Evolutionary conservation across 1,140 invertebrate species (phyloP).

Genomic region (Monomorium pharaonis): DNA sequence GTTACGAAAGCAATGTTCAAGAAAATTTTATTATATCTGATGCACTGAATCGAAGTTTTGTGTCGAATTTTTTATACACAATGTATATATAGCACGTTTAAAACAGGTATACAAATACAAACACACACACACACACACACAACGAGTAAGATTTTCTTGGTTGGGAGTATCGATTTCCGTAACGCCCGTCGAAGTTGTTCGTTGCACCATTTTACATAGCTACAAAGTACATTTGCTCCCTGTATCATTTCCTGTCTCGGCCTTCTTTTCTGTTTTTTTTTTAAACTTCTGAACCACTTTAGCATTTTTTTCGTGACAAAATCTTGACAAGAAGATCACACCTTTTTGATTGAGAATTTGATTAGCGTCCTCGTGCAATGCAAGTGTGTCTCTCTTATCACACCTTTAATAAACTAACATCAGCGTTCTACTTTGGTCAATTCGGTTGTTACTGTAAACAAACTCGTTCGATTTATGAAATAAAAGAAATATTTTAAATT

Average conservation of each 20-base stretch:
- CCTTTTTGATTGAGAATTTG: slow-evolving; percentile 21
- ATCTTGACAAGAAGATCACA: not conserved
- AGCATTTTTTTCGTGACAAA: not conserved
- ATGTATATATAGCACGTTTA: not conserved
- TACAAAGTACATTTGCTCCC: not conserved
- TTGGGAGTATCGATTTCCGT: slow-evolving; percentile 31
- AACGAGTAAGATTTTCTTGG: slow-evolving; percentile 14
- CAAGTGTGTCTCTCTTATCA: not conserved
- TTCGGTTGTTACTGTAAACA: not conserved
- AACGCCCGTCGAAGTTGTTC: slow-evolving; percentile 9
- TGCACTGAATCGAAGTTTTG: slow-evolving; percentile 14
- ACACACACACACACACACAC: not conserved
- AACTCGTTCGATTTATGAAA: slow-evolving; percentile 7
- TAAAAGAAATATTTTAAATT: not conserved
- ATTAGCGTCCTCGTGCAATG: not conserved
- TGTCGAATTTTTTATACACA: slow-evolving; percentile 45
- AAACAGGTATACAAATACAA: not conserved
- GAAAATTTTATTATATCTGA: slow-evolving; percentile 46
- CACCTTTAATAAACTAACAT: no score
- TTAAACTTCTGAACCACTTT: not conserved
- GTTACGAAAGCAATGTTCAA: not conserved
- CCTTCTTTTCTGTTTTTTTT: not conserved
- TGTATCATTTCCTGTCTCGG: not conserved
- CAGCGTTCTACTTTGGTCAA: not conserved
- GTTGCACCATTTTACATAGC: slow-evolving; percentile 34